Evolutionary conservation across 1,140 invertebrate species (phyloP).

Genomic region (Scylla paramamosain): DNA sequence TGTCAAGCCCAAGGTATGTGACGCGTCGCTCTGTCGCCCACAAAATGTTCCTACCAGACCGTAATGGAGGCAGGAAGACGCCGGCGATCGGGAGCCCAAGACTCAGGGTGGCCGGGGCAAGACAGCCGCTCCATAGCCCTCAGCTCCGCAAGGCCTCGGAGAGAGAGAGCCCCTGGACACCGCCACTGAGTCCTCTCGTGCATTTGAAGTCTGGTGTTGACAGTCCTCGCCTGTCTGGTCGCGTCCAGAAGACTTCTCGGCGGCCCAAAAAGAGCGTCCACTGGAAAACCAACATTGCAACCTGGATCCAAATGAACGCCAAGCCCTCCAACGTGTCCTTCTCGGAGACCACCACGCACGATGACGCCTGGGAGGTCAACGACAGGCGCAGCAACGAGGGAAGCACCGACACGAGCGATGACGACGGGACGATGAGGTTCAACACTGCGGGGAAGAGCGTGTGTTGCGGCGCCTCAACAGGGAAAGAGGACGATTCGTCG

Average conservation of each 20-base stretch:
- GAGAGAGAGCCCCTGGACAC: slow-evolving; percentile 46
- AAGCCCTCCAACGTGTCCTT: slow-evolving; percentile 59
- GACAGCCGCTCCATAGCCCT: slow-evolving; percentile 32
- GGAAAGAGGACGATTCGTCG: slow-evolving; percentile 64
- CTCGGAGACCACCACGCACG: slow-evolving; percentile 50
- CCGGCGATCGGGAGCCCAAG: slow-evolving; percentile 30
- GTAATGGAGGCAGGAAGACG: background rate
- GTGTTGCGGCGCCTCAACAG: slow-evolving; percentile 8
- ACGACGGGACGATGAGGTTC: slow-evolving; percentile 70
- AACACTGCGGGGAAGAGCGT: slow-evolving; percentile 68
- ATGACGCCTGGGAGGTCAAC: background rate
- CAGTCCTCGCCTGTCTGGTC: slow-evolving; percentile 46
- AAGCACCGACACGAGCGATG: slow-evolving; percentile 57
- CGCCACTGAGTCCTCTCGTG: background rate
- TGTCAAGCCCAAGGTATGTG: background rate
- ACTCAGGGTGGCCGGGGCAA: background rate
- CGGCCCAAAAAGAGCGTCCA: slow-evolving; percentile 65
- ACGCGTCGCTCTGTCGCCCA: background rate
- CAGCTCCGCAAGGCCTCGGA: background rate
- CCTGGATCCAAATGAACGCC: slow-evolving; percentile 73
- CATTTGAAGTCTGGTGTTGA: slow-evolving; percentile 36
- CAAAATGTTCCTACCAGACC: background rate
- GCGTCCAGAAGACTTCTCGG: slow-evolving; percentile 58
- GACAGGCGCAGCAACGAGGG: background rate
- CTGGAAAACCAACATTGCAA: slow-evolving; percentile 73